phyloP scores from a whole-genome alignment of 2,113 vertebrate species.

The Octodon degus region DNA sequence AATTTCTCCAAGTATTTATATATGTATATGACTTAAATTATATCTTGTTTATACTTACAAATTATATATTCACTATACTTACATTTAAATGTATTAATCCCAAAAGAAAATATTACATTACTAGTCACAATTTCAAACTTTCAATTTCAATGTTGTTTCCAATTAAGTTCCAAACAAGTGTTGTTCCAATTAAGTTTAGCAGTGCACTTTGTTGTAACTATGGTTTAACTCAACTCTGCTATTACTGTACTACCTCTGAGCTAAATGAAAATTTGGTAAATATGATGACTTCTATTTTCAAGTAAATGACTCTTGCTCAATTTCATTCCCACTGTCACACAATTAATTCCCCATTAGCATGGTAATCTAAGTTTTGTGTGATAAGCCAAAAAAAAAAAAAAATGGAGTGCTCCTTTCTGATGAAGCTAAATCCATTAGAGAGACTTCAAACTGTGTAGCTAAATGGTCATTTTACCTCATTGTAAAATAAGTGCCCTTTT shows the following conservation, averaged over 20 bases:
- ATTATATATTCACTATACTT: background rate
- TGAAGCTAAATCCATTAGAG: slow-evolving; percentile 75
- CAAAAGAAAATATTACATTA: slow-evolving; percentile 50
- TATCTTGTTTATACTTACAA: slow-evolving; percentile 14
- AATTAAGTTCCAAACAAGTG: background rate
- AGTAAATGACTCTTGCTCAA: slow-evolving; percentile 73
- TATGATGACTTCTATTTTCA: slow-evolving; percentile 17
- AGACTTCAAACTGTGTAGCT: slow-evolving; percentile 62
- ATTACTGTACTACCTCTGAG: background rate
- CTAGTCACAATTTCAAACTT: slow-evolving; percentile 21
- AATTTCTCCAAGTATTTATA: slow-evolving; percentile 21
- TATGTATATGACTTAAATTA: background rate
- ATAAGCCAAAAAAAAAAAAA: slow-evolving; percentile 73
- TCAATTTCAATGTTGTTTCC: background rate
- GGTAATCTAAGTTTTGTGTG: slow-evolving; percentile 43
- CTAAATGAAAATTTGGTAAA: slow-evolving; percentile 38
- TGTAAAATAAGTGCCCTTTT: slow-evolving; percentile 53
- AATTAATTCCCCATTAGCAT: slow-evolving; percentile 58
- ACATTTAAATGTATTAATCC: background rate
- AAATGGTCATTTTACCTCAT: slow-evolving; percentile 74
- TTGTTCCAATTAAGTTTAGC: background rate
- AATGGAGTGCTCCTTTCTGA: slow-evolving; percentile 70
- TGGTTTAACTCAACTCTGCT: background rate
- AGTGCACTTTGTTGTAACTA: background rate
- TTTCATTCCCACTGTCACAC: slow-evolving; percentile 38